Conservation (phyloP, 2,888 invertebrate genomes). For the Thysanoteuthis rhombus region DNA sequence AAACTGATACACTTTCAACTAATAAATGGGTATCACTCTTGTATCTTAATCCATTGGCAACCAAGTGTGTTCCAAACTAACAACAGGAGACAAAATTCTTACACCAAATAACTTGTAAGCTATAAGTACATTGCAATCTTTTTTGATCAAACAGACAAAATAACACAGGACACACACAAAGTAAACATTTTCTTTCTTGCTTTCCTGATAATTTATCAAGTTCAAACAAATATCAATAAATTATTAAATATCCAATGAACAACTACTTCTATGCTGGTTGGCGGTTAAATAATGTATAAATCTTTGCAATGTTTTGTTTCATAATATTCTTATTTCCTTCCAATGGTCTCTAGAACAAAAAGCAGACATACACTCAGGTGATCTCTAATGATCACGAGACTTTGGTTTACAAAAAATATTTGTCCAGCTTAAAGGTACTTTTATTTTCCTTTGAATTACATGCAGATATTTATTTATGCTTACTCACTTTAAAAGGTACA, state of each 20-base stretch:
- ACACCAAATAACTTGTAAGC: background rate
- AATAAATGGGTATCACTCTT: background rate
- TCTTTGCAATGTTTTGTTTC: background rate
- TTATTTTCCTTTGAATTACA: background rate
- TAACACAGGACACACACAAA: background rate
- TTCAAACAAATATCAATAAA: background rate
- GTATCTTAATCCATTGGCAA: background rate
- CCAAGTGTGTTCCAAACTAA: background rate
- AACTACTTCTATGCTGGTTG: background rate
- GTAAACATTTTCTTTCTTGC: background rate
- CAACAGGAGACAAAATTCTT: background rate
- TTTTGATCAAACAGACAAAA: background rate
- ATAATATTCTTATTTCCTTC: background rate
- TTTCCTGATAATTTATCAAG: background rate
- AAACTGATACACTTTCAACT: background rate
- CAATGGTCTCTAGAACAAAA: background rate
- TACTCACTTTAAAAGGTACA: background rate
- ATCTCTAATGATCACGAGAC: background rate
- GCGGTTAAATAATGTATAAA: background rate
- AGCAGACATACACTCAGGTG: background rate
- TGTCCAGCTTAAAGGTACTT: background rate
- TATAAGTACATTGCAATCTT: background rate
- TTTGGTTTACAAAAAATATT: background rate
- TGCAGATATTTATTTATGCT: background rate
- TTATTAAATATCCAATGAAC: background rate